These are phyloP conservation scores for Crotalus horridus DNA, from an alignment of 2,113 vertebrate genomes.

Conservation along the genomic window DNA sequence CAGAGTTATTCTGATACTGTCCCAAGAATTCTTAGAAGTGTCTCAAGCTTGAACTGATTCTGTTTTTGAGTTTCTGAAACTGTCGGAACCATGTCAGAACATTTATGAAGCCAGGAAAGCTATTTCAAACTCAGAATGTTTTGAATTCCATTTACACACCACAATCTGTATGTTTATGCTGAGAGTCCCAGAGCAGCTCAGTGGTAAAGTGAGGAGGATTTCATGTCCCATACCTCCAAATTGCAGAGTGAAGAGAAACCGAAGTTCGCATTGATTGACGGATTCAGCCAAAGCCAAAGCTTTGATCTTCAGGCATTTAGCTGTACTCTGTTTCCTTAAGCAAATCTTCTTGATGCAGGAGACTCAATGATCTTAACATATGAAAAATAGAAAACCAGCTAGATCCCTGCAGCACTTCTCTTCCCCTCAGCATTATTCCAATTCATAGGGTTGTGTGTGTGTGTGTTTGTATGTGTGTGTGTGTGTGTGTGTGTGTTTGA, in stretches of 20 bases:
- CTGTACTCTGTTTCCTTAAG: background rate
- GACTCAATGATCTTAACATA: slow-evolving; percentile 38
- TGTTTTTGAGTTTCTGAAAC: background rate
- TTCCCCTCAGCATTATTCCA: slow-evolving; percentile 45
- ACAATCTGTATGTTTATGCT: background rate
- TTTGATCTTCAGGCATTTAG: background rate
- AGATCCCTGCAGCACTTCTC: slow-evolving; percentile 44
- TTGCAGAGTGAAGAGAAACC: background rate
- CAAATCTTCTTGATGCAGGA: slow-evolving; percentile 25
- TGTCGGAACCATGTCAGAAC: background rate
- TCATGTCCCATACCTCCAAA: background rate
- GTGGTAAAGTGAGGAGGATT: background rate
- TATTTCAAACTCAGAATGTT: background rate
- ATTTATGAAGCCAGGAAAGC: background rate
- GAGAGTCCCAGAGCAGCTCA: background rate
- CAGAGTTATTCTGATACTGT: background rate
- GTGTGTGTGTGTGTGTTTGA: background rate
- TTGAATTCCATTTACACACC: background rate
- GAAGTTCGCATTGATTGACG: background rate
- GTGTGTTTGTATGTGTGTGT: slow-evolving; percentile 44
- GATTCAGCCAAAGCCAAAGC: background rate
- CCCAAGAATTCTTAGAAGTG: background rate
- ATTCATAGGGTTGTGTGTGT: slow-evolving; percentile 39
- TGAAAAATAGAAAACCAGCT: slow-evolving; percentile 45
- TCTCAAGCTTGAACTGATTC: background rate